Conservation (phyloP, 2,797 vertebrate species). For the Astyanax mexicanus region DNA sequence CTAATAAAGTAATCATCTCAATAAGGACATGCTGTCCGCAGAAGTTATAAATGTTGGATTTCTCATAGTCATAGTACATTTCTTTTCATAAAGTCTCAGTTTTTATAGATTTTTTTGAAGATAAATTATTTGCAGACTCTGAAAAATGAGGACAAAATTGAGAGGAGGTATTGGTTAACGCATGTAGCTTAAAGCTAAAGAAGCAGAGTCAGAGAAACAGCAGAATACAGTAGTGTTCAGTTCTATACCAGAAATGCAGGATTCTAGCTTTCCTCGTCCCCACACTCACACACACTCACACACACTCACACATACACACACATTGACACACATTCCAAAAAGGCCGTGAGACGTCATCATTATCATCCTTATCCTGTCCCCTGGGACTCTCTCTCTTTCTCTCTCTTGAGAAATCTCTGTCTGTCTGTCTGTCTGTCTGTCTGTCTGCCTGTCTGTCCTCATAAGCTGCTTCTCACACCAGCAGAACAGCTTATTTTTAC, state of each 20-base stretch:
- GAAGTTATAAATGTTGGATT: no score
- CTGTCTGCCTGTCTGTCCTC: background rate
- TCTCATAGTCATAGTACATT: no score
- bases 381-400: background rate
- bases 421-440: background rate
- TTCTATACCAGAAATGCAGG: background rate
- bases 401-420: background rate
- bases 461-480: background rate
- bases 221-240: background rate
- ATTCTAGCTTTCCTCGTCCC: background rate
- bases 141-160: background rate
- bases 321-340: background rate
- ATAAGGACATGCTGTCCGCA: no score
- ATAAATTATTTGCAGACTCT: no score
- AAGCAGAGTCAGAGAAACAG: background rate
- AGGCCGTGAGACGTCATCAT: background rate
- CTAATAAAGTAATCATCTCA: no score
- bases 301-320: constrained; percentile 2
- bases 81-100: no score
- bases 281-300: background rate
- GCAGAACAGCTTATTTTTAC: background rate
- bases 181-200: background rate
- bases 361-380: background rate
- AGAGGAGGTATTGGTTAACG: background rate
- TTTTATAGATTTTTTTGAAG: no score